Conservation (phyloP, 2,888 invertebrate species). For the Phortica magna region DNA sequence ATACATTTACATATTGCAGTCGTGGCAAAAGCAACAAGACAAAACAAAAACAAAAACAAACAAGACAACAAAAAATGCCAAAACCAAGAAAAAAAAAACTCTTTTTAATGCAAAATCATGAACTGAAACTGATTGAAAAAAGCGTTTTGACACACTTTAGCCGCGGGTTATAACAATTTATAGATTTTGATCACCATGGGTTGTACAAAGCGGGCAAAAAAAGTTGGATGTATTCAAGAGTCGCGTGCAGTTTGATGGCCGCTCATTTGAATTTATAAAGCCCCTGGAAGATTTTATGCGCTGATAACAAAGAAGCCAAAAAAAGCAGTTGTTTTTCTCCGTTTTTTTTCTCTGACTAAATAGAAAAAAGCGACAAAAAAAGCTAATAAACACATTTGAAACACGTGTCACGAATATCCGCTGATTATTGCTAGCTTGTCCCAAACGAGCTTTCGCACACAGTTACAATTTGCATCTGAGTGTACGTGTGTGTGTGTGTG, state of each 20-base stretch:
- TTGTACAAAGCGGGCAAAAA: background rate
- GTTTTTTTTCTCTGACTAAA: background rate
- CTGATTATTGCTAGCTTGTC: background rate
- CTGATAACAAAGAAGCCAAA: slow-evolving; percentile 59
- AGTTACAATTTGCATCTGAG: background rate
- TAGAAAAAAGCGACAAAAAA: slow-evolving; percentile 26
- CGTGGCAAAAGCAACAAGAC: too few relatives aligned
- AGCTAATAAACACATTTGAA: slow-evolving; percentile 58
- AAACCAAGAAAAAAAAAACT: background rate
- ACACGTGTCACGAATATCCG: slow-evolving; percentile 58
- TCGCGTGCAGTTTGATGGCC: slow-evolving; percentile 64
- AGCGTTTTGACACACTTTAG: slow-evolving; percentile 37
- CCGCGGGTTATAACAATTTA: slow-evolving; percentile 27
- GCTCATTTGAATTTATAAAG: slow-evolving; percentile 68
- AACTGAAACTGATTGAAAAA: background rate
- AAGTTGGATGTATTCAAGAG: slow-evolving; percentile 29
- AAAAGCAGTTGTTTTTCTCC: background rate
- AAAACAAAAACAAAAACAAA: too few relatives aligned
- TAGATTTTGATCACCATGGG: background rate
- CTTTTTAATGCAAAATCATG: background rate
- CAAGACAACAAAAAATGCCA: too few relatives aligned
- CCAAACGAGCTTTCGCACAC: background rate
- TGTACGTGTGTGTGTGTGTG: background rate
- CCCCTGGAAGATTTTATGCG: slow-evolving; percentile 60
- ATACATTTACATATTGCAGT: slow-evolving; percentile 4